Base-by-base conservation (phyloP, 2,888 invertebrate genomes). In the Seladonia tumulorum region DNA sequence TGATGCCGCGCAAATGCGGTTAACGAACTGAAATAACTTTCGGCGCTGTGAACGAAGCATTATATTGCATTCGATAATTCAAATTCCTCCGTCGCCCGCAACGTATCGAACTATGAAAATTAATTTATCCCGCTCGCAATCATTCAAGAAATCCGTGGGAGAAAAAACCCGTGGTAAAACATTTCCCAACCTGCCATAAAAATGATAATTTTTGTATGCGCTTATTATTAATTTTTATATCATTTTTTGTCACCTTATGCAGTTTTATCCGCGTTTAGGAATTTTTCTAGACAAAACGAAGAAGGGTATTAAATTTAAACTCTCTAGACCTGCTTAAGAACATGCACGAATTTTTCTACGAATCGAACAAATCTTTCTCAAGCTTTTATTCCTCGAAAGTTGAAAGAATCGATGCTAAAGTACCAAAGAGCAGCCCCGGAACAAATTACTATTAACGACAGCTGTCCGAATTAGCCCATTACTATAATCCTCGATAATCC, bases 1-100 rank as follows among this genome's bases (percentile, higher is more conserved):
- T 3, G 35, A 66, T 18, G 35, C 66, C 35, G 18, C 66, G 8
- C 66, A 66, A 35, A 66, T 35, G 29, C 18, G 66, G 35, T 29
- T 66, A 66, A 66, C 63, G 63, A 29, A 35, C 66, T 29, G 66
- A 35, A 66, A 66, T 35, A 66, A 66, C 66, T 66, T 66, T 35
- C 35, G 29, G 2, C 35, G 66, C 66, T 18, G 35, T 18, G 66
- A 66, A 66, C 66, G 66, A 66, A 66, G 8, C 8, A 35, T 66
- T 66, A 66, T 66, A 66, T 14, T 18, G 35, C 35, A 18, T 35
- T 35, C 66, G 18, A 66, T 66, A 66, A 66, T 66, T 35, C 66
- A 35, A 66, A 66, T 66, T 66, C 66, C 66, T 66, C 18, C 29
- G 18, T 10, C 29, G 5, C 18, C 29, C 66, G 35, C 66, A 35